Percentiles rank a stretch among this genome's conserved stretches.
Evolutionary conservation across 2,797 vertebrate species (phyloP).

Genomic region (Enteromius fasciolatus): DNA sequence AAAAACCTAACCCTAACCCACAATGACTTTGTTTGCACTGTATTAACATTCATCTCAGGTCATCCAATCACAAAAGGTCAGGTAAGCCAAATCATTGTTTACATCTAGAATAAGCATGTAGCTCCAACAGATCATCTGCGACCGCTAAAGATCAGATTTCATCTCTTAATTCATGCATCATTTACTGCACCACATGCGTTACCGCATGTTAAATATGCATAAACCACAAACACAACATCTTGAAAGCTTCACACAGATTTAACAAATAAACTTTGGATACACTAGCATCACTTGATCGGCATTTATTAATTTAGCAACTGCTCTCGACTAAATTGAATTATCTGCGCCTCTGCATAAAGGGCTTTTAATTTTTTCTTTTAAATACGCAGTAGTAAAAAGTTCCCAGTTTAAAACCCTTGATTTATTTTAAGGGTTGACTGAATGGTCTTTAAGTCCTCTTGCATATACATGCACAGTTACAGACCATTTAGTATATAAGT

Average conservation of each 20-base stretch:
- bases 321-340: not conserved
- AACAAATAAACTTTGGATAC: not conserved
- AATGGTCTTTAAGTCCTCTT: too few relatives aligned
- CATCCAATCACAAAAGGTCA: not conserved
- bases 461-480: too few relatives aligned
- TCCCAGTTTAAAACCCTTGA: not conserved
- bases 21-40: not conserved
- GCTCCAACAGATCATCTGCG: not conserved
- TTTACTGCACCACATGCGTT: not conserved
- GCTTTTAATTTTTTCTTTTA: not conserved
- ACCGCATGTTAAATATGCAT: not conserved
- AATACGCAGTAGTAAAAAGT: not conserved
- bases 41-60: not conserved
- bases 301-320: not conserved
- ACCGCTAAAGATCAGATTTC: not conserved
- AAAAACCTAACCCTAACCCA: not conserved
- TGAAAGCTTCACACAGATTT: not conserved
- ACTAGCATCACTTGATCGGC: not conserved
- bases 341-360: not conserved
- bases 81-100: not conserved
- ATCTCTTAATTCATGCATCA: not conserved
- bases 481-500: too few relatives aligned
- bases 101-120: not conserved
- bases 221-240: not conserved
- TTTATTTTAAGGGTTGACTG: not conserved